Percentiles rank a stretch among this genome's conserved stretches.
phyloP scores from a whole-genome alignment of 2,797 vertebrate genomes.

The Aldrovandia affinis region DNA sequence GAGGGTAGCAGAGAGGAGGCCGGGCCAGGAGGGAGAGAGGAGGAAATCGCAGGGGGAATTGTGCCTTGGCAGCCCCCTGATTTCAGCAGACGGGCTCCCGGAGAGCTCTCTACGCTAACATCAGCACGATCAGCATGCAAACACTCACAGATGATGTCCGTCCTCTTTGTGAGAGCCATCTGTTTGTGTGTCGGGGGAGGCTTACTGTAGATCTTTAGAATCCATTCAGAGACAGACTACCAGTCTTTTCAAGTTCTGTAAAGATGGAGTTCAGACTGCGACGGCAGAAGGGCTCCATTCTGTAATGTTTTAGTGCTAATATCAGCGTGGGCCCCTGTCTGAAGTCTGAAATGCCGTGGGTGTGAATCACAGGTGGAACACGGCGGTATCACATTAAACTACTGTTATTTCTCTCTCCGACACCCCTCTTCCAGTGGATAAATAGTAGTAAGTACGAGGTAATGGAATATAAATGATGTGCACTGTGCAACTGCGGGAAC shows the following conservation, averaged over 20 bases:
- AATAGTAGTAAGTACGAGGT: background rate
- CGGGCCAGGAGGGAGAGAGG: background rate
- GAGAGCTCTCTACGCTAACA: background rate
- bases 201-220: background rate
- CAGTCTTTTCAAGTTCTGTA: background rate
- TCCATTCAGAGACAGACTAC: background rate
- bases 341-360: background rate
- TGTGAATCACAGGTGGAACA: conserved; percentile 44
- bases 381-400: background rate
- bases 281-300: background rate
- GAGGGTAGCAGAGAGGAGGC: background rate
- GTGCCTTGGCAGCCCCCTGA: background rate
- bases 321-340: background rate
- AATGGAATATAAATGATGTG: background rate
- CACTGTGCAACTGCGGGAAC: background rate
- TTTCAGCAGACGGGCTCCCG: background rate
- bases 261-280: too few species aligned
- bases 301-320: background rate
- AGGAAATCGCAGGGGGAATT: background rate
- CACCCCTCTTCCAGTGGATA: background rate
- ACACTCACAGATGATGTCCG: too few species aligned
- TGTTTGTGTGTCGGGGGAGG: background rate
- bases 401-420: background rate
- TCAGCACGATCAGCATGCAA: too few species aligned
- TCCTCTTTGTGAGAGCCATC: background rate